These are phyloP conservation scores for Mus spicilegus DNA, from an alignment of 2,113 vertebrate species.

Conservation along the genomic window DNA sequence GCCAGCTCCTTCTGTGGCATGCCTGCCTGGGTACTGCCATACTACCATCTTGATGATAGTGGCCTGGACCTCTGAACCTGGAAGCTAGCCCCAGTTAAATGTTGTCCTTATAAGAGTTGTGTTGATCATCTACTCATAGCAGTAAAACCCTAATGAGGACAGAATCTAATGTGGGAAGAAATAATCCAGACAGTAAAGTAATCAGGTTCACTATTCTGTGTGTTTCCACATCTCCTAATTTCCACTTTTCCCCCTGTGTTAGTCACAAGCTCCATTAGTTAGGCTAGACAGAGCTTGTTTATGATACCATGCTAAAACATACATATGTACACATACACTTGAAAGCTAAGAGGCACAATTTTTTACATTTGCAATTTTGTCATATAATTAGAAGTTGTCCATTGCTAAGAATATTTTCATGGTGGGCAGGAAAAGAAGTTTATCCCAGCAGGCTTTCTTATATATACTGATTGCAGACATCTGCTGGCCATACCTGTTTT, in stretches of 20 bases:
- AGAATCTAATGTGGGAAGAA: constrained; percentile 50
- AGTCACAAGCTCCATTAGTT: constrained; percentile 22
- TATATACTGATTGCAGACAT: neutral
- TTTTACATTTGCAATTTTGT: constrained; percentile 52
- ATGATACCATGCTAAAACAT: neutral
- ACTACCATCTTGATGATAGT: too few species aligned
- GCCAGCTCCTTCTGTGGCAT: too few species aligned
- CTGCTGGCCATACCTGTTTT: neutral
- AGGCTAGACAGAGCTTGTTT: constrained; percentile 34
- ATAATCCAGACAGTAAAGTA: constrained; percentile 13
- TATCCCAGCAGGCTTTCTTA: constrained; percentile 9
- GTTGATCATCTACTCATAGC: too few species aligned
- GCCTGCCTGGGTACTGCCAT: too few species aligned
- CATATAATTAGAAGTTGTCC: constrained; percentile 52
- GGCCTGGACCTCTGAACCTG: too few species aligned
- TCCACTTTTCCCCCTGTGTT: constrained; percentile 22
- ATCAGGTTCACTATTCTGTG: constrained; percentile 32
- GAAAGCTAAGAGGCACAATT: constrained; percentile 58
- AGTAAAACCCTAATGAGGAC: too few species aligned
- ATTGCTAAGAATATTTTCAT: neutral
- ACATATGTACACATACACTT: neutral
- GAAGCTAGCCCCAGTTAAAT: too few species aligned
- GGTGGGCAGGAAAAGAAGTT: neutral
- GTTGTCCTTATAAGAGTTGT: too few species aligned
- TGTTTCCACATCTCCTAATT: constrained; percentile 56